Evolutionary conservation across 2,888 invertebrate genomes (phyloP).

Genomic region (Apodemia mormo): DNA sequence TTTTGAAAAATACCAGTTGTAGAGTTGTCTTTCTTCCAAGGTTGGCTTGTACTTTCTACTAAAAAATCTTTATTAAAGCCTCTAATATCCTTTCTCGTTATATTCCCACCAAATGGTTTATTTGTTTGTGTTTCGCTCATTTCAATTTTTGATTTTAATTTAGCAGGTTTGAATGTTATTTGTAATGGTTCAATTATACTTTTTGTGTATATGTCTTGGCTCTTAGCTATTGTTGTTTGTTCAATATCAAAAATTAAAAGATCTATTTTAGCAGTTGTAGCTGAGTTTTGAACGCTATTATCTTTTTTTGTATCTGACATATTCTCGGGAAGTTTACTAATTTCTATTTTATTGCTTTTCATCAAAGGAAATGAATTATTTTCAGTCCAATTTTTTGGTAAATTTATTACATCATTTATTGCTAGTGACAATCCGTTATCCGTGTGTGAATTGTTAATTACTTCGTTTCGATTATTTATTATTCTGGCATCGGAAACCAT

Average conservation of each 20-base stretch:
- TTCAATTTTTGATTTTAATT: background rate
- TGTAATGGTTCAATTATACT: background rate
- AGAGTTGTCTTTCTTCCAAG: background rate
- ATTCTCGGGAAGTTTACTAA: too few relatives aligned
- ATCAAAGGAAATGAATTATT: too few relatives aligned
- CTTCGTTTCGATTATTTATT: too few relatives aligned
- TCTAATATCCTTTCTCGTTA: background rate
- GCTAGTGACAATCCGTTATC: too few relatives aligned
- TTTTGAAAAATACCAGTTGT: background rate
- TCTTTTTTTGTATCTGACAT: background rate
- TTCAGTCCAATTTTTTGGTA: too few relatives aligned
- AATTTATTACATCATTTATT: too few relatives aligned
- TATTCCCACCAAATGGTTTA: background rate
- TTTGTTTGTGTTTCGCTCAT: background rate
- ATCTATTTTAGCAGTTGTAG: background rate
- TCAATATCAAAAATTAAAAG: background rate
- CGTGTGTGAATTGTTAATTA: too few relatives aligned
- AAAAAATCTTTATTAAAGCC: background rate
- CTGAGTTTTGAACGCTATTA: background rate
- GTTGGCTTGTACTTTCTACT: background rate
- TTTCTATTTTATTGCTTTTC: too few relatives aligned
- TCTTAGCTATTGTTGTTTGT: background rate
- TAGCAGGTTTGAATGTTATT: background rate
- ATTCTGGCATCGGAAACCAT: too few relatives aligned
- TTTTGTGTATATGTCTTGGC: background rate